A percentile compares a stretch with the other conserved stretches of the same genome.
phyloP scores from a whole-genome alignment of 2,797 vertebrate genomes.

The Acanthurus leucopareius region DNA sequence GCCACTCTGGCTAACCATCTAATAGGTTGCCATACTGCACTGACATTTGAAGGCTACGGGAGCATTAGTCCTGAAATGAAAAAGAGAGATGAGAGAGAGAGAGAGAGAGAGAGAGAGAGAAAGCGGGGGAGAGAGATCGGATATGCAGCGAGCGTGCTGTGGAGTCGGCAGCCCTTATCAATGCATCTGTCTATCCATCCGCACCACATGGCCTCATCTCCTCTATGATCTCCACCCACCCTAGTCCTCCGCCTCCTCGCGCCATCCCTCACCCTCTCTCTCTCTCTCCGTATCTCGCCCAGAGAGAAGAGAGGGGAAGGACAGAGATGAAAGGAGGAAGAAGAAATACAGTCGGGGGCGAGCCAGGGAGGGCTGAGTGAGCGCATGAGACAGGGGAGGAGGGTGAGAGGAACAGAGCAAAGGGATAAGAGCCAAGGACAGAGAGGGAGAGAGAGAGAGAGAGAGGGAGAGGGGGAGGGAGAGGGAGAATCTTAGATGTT shows the following conservation, averaged over 20 bases:
- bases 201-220: slow-evolving; percentile 76
- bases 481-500: slow-evolving; percentile 62
- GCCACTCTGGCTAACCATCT: slow-evolving; percentile 77
- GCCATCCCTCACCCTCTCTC: slow-evolving; percentile 45
- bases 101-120: slow-evolving; percentile 32
- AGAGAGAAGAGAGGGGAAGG: slow-evolving; percentile 67
- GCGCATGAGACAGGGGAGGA: slow-evolving; percentile 49
- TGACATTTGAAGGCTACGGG: slow-evolving; percentile 80
- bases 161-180: slow-evolving; percentile 82
- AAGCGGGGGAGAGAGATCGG: slow-evolving; percentile 48
- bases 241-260: slow-evolving; percentile 66
- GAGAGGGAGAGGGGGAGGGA: slow-evolving; percentile 33
- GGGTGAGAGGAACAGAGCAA: slow-evolving; percentile 56
- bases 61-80: slow-evolving; percentile 78
- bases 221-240: slow-evolving; percentile 78
- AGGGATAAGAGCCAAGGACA: slow-evolving; percentile 65
- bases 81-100: slow-evolving; percentile 60
- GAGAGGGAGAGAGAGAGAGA: slow-evolving; percentile 36
- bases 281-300: slow-evolving; percentile 48
- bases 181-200: slow-evolving; percentile 83
- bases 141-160: slow-evolving; percentile 68
- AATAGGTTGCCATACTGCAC: slow-evolving; percentile 77
- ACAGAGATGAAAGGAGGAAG: slow-evolving; percentile 72
- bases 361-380: slow-evolving; percentile 62
- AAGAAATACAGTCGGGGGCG: slow-evolving; percentile 63